phyloP scores from a whole-genome alignment of 2,888 invertebrate genomes.

The Coremacera marginata region DNA sequence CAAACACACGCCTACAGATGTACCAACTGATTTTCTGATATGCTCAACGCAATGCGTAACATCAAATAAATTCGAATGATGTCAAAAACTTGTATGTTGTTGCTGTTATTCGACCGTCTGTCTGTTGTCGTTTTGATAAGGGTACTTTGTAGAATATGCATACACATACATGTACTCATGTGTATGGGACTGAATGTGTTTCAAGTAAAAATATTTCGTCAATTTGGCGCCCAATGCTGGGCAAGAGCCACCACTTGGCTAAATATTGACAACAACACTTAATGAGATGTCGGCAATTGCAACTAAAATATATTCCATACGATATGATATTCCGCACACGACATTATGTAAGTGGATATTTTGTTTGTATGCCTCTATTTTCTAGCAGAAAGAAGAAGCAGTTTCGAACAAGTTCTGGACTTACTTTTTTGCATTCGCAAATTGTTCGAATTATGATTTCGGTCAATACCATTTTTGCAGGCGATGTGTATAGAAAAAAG shows the following conservation, averaged over 20 bases:
- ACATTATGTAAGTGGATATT: no score
- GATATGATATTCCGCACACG: background rate
- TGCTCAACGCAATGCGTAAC: background rate
- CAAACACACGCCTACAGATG: background rate
- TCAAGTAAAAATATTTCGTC: conserved; percentile 46
- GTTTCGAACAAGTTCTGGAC: no score
- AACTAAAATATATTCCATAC: conserved; percentile 11
- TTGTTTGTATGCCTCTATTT: background rate
- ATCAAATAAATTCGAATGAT: no score
- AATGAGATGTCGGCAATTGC: conserved; percentile 29
- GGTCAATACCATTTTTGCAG: no score
- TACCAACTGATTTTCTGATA: background rate
- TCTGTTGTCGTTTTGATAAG: conserved; percentile 54
- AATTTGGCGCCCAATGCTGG: conserved; percentile 47
- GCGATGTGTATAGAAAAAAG: no score
- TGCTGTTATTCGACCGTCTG: background rate
- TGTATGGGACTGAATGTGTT: background rate
- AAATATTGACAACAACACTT: conserved; percentile 2
- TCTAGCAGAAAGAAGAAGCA: no score
- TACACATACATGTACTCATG: background rate
- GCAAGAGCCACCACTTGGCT: background rate
- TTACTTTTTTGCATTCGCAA: no score
- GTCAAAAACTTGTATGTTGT: background rate
- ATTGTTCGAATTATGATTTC: no score
- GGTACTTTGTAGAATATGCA: conserved; percentile 46